Evolutionary conservation across 2,113 vertebrate species (phyloP).

Genomic region (Myanophis thanlyinensis): DNA sequence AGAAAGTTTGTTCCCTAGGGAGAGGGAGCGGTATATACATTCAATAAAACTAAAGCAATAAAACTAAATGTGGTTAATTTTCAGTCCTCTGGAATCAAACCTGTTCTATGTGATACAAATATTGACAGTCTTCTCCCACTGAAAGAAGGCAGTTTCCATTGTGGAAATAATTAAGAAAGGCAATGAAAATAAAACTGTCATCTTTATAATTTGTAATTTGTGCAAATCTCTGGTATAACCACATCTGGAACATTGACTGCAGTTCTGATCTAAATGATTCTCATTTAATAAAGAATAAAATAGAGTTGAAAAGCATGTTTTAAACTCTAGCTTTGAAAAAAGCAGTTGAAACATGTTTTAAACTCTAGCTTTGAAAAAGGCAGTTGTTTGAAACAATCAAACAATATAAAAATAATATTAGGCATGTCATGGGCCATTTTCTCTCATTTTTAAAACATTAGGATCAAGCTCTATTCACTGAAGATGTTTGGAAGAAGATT

Average conservation of each 20-base stretch:
- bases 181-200: background rate
- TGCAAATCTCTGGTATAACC: background rate
- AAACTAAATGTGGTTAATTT: background rate
- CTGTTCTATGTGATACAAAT: background rate
- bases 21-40: too few species aligned
- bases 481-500: background rate
- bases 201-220: background rate
- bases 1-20: background rate
- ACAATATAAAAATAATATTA: background rate
- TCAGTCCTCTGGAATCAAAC: background rate
- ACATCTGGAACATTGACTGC: background rate
- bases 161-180: background rate
- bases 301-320: background rate
- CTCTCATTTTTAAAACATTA: background rate
- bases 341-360: background rate
- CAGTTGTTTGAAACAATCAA: background rate
- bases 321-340: background rate
- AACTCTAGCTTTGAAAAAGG: background rate
- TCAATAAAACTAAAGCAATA: too few species aligned
- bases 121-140: background rate
- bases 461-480: background rate
- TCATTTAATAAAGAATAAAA: background rate
- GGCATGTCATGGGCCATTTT: background rate
- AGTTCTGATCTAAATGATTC: background rate
- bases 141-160: background rate